These are phyloP conservation scores for Myzus persicae DNA, from an alignment of 1,140 invertebrate species.

Conservation along the genomic window DNA sequence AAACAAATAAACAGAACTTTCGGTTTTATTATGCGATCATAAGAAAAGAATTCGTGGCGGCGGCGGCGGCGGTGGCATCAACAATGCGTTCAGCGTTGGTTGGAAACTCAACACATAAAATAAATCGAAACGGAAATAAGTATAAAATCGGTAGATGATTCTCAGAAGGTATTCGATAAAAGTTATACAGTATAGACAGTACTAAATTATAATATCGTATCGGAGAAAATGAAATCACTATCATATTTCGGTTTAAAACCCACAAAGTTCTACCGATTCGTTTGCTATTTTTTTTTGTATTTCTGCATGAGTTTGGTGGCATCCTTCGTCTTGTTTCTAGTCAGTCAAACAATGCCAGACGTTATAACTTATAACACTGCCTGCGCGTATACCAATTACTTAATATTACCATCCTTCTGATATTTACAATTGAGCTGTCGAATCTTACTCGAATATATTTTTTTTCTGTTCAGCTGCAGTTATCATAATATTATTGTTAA, in stretches of 20 bases:
- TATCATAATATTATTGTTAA: not conserved
- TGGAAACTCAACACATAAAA: not conserved
- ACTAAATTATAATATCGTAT: not conserved
- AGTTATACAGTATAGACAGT: not conserved
- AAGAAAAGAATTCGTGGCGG: not conserved
- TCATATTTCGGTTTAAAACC: not conserved
- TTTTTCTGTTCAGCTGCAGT: not conserved
- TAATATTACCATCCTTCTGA: not conserved
- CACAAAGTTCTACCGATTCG: not conserved
- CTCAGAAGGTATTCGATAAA: not conserved
- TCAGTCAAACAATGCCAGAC: not conserved
- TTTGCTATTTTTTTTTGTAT: not conserved
- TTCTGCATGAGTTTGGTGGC: not conserved
- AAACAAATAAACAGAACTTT: not conserved
- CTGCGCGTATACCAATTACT: too few species aligned
- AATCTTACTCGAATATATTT: not conserved
- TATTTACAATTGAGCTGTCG: not conserved
- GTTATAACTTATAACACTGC: too few species aligned
- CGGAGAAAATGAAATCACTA: not conserved
- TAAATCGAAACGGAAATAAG: not conserved
- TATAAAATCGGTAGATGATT: not conserved
- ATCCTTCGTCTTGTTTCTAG: not conserved
- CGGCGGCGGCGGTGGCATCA: not conserved
- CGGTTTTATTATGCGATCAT: not conserved
- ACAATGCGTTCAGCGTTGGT: not conserved